A percentile compares a stretch with the other conserved stretches of the same genome.
Conservation (phyloP, 2,113 vertebrate genomes). For the Percina caprodes region DNA sequence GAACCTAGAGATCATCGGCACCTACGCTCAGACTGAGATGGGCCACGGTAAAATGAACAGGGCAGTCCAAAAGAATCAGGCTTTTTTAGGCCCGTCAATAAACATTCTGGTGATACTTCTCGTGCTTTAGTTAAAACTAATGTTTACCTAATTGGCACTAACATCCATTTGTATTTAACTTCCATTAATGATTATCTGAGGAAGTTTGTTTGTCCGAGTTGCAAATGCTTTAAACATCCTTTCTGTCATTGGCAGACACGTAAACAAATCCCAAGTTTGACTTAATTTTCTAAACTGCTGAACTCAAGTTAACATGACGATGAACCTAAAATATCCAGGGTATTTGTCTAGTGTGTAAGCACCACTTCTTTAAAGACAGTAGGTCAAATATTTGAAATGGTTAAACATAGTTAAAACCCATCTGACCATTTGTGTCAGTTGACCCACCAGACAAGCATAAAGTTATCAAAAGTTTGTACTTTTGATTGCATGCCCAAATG, state of each 20-base stretch:
- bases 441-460: background rate
- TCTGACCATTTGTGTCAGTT: background rate
- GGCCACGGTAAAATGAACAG: constrained; percentile 92
- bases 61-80: constrained; percentile 1
- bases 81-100: background rate
- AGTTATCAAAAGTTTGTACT: background rate
- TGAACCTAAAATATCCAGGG: background rate
- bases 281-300: constrained; percentile 1
- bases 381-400: background rate
- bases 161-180: background rate
- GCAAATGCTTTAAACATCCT: background rate
- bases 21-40: constrained; percentile 99
- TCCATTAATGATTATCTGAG: background rate
- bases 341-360: background rate
- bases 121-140: background rate
- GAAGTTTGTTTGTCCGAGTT: background rate
- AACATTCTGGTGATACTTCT: no score
- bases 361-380: background rate
- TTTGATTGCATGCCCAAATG: background rate
- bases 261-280: background rate
- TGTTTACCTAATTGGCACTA: background rate
- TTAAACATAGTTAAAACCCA: background rate
- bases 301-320: background rate
- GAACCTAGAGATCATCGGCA: constrained; percentile 99
- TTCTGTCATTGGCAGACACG: background rate